Evolutionary conservation across 2,113 vertebrate species (phyloP).

Genomic region (Gallinago undulata): DNA sequence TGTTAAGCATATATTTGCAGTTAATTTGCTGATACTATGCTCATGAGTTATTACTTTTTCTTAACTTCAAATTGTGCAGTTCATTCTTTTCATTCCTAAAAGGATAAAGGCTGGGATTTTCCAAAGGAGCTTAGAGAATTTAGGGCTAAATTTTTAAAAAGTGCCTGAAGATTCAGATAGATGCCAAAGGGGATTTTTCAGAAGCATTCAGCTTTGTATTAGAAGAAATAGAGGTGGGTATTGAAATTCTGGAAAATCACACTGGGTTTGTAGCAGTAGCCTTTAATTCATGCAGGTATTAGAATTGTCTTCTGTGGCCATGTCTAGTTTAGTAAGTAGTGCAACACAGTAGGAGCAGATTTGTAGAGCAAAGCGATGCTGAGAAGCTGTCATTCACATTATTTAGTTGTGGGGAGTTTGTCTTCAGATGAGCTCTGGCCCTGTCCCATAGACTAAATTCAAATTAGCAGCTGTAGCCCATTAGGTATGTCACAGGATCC

Average conservation of each 20-base stretch:
- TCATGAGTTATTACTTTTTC: slow-evolving; percentile 64
- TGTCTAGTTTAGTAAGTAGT: slow-evolving; percentile 10
- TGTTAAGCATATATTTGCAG: slow-evolving; percentile 70
- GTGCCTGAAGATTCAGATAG: slow-evolving; percentile 27
- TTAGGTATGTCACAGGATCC: not conserved
- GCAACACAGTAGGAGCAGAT: not conserved
- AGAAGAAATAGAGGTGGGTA: slow-evolving; percentile 15
- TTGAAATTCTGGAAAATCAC: slow-evolving; percentile 40
- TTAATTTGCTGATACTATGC: slow-evolving; percentile 72
- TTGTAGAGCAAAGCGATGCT: not conserved
- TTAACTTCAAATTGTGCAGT: slow-evolving; percentile 47
- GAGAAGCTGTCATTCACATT: not conserved
- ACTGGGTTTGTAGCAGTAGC: not conserved
- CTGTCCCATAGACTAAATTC: not conserved
- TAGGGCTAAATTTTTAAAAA: slow-evolving; percentile 63
- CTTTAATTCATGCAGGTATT: slow-evolving; percentile 46
- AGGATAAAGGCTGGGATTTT: slow-evolving; percentile 58
- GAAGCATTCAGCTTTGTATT: slow-evolving; percentile 29
- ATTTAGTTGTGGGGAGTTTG: not conserved
- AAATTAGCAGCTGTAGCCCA: not conserved
- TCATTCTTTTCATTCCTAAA: slow-evolving; percentile 61
- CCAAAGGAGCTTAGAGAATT: slow-evolving; percentile 63
- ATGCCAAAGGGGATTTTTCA: slow-evolving; percentile 49
- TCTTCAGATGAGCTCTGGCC: not conserved
- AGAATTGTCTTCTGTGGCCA: not conserved